Evolutionary conservation across 2,888 invertebrate genomes (phyloP), one percentile per base, ranked within the genome.

Genomic region (Trimorus sp.): DNA sequence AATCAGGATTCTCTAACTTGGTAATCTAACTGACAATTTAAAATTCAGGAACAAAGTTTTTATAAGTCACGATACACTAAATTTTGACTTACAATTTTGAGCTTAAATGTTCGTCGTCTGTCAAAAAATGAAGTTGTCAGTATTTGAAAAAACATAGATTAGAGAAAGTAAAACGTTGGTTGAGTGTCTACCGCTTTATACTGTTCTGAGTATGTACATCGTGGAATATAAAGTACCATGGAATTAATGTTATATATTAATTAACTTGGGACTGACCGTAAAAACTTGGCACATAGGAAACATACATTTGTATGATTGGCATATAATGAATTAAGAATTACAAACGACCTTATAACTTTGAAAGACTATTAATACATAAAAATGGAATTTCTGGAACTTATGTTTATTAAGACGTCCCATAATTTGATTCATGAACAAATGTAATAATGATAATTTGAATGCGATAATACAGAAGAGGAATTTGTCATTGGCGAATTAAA

Each of bases 201-300:
- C 69, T 79, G 65, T 75, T 74, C 66, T 83, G 83, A 83, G 83
- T 83, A 83, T 83, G 83, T 83, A 83, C 83, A 83, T 83, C 83
- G 79, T 74, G 79, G 77, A 80, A 83, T 83, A 83, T 69, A 77
- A 79, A 83, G 70, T 83, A 83, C 77, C 77, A 70, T 66, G 80
- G 78, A 60, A 78, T 74, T 79, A 82, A 79, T 45, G 74, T 79
- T 82, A 80, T 83, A 83, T 82, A 79, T 84, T 84, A 85, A 84
- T 84, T 83, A 79, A 83, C 79, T 83, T 45, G 69, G 84, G 83
- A 86, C 85, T 85, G 86, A 85, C 86, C 85, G 83, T 84, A 70
- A 74, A 85, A 88, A 87, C 87, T 88, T 88, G 88, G 88, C 88
- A 88, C 88, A 86, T 87, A 83, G 83, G 83, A 84, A 79, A 83